Conservation (phyloP, 2,797 vertebrate genomes). For the Schizopygopsis malacanthus region DNA sequence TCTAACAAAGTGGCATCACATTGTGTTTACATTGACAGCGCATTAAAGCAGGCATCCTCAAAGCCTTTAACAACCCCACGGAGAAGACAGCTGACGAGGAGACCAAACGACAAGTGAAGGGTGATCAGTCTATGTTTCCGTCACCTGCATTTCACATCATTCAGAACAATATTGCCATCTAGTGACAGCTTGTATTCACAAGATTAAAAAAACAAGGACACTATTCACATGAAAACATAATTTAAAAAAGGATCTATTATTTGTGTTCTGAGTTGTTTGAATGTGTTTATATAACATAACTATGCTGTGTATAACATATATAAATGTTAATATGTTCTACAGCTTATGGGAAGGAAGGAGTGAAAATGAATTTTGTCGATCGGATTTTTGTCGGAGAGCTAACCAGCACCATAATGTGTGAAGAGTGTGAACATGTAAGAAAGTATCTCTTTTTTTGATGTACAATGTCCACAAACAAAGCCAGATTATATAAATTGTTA, state of each 20-base stretch:
- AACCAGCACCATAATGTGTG: constrained; percentile 99
- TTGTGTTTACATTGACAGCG: constrained; percentile 76
- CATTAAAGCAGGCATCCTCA: constrained; percentile 95
- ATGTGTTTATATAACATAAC: not conserved
- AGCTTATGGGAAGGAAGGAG: constrained; percentile 97
- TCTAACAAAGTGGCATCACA: constrained; percentile 32
- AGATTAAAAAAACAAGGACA: not conserved
- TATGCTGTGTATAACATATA: not conserved
- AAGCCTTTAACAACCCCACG: constrained; percentile 96
- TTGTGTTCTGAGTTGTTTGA: not conserved
- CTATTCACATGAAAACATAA: not conserved
- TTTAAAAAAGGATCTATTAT: not conserved
- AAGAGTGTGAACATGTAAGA: constrained; percentile 97
- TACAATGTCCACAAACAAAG: not conserved
- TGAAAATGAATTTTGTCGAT: constrained; percentile 98
- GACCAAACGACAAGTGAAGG: constrained; percentile 96
- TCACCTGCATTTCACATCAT: not conserved
- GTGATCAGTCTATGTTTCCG: constrained; percentile 69
- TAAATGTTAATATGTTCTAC: constrained; percentile 66
- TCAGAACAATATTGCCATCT: constrained; percentile 77
- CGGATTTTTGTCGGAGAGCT: constrained; percentile 98
- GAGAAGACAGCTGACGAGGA: constrained; percentile 96
- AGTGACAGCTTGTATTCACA: constrained; percentile 63
- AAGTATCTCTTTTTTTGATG: constrained; percentile 61
- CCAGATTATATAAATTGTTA: not conserved